phyloP scores from a whole-genome alignment of 2,888 invertebrate genomes.

The Phania funesta region DNA sequence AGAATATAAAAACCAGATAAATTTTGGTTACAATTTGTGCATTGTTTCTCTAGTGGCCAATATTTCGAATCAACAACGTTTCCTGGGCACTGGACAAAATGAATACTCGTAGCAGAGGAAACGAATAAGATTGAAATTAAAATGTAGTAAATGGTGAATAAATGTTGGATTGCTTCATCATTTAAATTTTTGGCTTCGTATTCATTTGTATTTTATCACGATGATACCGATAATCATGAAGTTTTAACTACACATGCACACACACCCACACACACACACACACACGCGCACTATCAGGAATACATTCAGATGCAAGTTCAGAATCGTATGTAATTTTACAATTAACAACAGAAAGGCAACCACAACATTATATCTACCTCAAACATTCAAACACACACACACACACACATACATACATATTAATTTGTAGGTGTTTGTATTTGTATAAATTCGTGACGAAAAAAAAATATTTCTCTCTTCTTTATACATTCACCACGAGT shows the following conservation, averaged over 20 bases:
- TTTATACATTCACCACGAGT: too few species aligned
- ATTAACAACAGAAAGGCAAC: too few species aligned
- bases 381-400: too few species aligned
- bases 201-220: conserved; percentile 76
- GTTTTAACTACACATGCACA: not conserved
- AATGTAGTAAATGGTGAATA: conserved; percentile 1
- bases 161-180: conserved; percentile 22
- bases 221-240: conserved; percentile 27
- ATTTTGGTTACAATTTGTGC: conserved; percentile 49
- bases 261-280: too few species aligned
- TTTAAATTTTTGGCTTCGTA: conserved; percentile 65
- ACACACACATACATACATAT: not conserved
- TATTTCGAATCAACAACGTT: conserved; percentile 43
- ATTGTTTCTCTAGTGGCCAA: conserved; percentile 57
- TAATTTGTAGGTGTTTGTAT: not conserved
- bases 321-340: too few species aligned
- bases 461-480: too few species aligned
- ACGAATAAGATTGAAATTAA: conserved; percentile 9
- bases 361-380: too few species aligned
- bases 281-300: too few species aligned
- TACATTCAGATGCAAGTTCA: too few species aligned
- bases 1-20: not conserved
- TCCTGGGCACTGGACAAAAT: conserved; percentile 10
- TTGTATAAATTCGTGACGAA: not conserved
- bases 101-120: not conserved